A percentile compares a stretch with the other conserved stretches of the same genome.
Conservation (phyloP, 2,888 invertebrate genomes). For the Apamea epomidion region DNA sequence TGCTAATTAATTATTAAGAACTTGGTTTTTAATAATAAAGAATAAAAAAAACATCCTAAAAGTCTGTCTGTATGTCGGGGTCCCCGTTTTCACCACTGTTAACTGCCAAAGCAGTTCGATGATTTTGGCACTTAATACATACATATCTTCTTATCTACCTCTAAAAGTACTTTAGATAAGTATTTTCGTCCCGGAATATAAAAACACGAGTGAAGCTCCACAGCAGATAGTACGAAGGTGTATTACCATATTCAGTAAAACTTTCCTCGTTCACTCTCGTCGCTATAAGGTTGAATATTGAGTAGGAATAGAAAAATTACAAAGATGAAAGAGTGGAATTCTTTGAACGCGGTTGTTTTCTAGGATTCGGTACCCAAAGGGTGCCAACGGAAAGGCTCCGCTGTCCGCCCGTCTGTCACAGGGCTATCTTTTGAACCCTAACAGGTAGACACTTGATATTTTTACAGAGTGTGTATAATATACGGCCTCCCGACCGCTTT, state of each 20-base stretch:
- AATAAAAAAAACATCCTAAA: background rate
- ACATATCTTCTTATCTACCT: background rate
- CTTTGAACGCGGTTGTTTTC: background rate
- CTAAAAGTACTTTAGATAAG: background rate
- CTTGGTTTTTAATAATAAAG: no score
- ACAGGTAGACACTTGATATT: background rate
- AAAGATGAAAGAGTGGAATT: conserved; percentile 8
- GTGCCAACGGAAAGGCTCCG: background rate
- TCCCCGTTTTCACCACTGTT: background rate
- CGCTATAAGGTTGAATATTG: conserved; percentile 29
- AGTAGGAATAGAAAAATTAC: conserved; percentile 25
- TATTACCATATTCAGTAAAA: conserved; percentile 48
- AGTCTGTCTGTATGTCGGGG: background rate
- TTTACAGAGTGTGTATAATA: background rate
- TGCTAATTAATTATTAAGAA: no score
- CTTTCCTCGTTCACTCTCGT: conserved; percentile 18
- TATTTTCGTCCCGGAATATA: conserved; percentile 21
- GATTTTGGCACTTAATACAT: background rate
- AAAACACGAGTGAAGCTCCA: conserved; percentile 3
- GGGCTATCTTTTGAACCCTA: background rate
- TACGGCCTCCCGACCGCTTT: no score
- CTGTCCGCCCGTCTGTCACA: background rate
- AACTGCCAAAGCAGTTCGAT: background rate
- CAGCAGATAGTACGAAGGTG: background rate
- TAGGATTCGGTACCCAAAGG: background rate